These are phyloP conservation scores for Tachysurus fulvidraco DNA, from an alignment of 2,113 vertebrate species.

Conservation along the genomic window DNA sequence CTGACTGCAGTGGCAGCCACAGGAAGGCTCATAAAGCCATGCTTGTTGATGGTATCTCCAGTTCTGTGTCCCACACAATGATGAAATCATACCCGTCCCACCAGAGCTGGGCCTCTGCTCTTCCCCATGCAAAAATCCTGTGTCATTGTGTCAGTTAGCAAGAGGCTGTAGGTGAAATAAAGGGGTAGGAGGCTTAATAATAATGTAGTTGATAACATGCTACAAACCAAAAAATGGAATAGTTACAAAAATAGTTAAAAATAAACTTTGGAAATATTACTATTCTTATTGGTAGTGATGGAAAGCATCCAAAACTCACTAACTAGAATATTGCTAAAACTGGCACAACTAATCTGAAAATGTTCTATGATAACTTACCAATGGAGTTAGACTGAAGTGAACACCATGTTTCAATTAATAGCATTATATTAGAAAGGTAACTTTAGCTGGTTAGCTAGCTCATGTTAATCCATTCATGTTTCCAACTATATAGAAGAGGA, in stretches of 20 bases:
- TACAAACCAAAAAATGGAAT: not conserved
- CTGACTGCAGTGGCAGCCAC: conserved; percentile 71
- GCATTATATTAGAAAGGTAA: not conserved
- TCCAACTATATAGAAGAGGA: not conserved
- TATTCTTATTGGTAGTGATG: no score
- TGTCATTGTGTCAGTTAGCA: conserved; percentile 54
- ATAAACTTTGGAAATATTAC: no score
- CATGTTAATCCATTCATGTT: not conserved
- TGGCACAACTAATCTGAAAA: not conserved
- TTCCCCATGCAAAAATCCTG: conserved; percentile 44
- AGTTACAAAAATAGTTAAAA: not conserved
- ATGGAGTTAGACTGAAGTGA: not conserved
- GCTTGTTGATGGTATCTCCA: conserved; percentile 75
- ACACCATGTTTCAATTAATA: not conserved
- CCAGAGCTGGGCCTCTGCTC: conserved; percentile 49
- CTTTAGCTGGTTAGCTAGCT: not conserved
- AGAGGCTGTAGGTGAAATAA: conserved; percentile 12
- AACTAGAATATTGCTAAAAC: no score
- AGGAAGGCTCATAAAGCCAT: conserved; percentile 73
- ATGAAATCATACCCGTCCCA: conserved; percentile 77
- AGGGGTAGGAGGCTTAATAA: not conserved
- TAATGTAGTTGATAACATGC: not conserved
- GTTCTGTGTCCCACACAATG: conserved; percentile 70
- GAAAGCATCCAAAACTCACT: no score
- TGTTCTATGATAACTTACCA: not conserved